These are phyloP conservation scores for Montipora capitata DNA, from an alignment of 92 coral and sea anemone species.

Conservation along the genomic window DNA sequence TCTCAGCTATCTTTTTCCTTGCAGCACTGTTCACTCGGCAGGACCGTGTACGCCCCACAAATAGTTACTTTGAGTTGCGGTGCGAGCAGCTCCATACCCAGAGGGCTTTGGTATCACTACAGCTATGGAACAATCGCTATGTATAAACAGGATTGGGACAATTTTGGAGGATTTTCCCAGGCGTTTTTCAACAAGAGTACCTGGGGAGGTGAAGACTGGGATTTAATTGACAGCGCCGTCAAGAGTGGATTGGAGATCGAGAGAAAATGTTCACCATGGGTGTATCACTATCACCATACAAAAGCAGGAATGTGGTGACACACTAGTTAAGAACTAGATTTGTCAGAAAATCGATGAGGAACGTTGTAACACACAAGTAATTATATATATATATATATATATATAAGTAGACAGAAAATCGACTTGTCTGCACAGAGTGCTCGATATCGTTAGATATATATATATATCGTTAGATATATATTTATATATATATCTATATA, in stretches of 20 bases:
- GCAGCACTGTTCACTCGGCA: constrained; percentile 84
- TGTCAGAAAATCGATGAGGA: too few relatives aligned
- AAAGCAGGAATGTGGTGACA: constrained; percentile 75
- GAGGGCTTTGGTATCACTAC: constrained; percentile 75
- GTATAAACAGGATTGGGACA: constrained; percentile 85
- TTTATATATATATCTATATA: too few relatives aligned
- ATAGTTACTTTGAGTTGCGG: constrained; percentile 70
- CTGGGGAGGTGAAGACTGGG: constrained; percentile 88
- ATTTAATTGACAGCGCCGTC: constrained; percentile 70
- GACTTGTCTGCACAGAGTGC: too few relatives aligned
- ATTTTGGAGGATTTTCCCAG: constrained; percentile 61
- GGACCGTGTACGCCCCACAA: constrained; percentile 76
- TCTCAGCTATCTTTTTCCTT: not conserved
- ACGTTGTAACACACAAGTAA: too few relatives aligned
- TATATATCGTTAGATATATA: too few relatives aligned
- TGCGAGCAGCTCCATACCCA: constrained; percentile 55
- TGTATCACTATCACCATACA: constrained; percentile 67
- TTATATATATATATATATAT: too few relatives aligned
- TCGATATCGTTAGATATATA: too few relatives aligned
- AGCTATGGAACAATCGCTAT: constrained; percentile 83
- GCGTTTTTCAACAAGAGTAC: constrained; percentile 20
- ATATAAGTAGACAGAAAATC: too few relatives aligned
- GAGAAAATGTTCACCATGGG: constrained; percentile 48
- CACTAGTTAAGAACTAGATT: too few relatives aligned
- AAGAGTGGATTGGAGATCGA: constrained; percentile 70